Percentiles rank a stretch among this genome's conserved stretches.
These are phyloP conservation scores for Microtus richardsoni DNA, from an alignment of 2,113 vertebrate genomes.

Conservation along the genomic window DNA sequence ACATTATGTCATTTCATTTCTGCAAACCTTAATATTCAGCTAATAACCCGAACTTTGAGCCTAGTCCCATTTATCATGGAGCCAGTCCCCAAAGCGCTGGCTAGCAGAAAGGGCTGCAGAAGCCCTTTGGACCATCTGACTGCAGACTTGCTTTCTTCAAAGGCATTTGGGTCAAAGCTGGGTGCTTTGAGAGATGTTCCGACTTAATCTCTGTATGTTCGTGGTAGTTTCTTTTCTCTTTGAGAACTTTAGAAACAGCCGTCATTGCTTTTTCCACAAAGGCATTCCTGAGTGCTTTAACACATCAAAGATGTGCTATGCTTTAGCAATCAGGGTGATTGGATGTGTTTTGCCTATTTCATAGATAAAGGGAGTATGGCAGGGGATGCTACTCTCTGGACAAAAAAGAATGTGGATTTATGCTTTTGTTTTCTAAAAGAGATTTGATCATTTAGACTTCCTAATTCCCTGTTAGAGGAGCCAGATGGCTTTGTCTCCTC, in stretches of 20 bases:
- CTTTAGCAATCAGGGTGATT: background rate
- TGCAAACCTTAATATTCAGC: background rate
- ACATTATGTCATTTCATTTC: background rate
- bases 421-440: constrained; percentile 46
- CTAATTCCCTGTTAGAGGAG: background rate
- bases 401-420: background rate
- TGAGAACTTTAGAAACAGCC: constrained; percentile 39
- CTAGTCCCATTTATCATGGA: background rate
- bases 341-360: background rate
- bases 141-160: background rate
- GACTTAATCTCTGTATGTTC: background rate
- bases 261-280: background rate
- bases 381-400: constrained; percentile 23
- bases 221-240: background rate
- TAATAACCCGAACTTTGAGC: background rate
- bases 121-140: background rate
- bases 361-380: background rate
- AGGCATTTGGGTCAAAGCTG: background rate
- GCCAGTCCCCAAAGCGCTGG: background rate
- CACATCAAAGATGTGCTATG: background rate
- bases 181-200: background rate
- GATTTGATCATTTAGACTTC: background rate
- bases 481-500: background rate
- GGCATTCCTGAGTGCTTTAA: constrained; percentile 28
- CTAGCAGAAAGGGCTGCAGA: background rate